Evolutionary conservation across 2,888 invertebrate genomes (phyloP).

Genomic region (Sicus ferrugineus): DNA sequence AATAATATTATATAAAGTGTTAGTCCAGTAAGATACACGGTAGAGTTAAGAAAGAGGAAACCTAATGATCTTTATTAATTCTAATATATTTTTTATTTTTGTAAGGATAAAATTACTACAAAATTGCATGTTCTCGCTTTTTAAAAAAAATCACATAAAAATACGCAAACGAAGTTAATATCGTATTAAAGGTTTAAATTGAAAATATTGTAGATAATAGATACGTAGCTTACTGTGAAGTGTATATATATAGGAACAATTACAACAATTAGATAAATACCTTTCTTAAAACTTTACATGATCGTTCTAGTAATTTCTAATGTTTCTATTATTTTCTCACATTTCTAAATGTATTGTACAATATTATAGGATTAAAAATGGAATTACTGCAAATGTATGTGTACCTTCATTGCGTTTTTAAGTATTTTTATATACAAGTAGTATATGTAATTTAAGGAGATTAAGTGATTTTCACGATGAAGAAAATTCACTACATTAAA

Average conservation of each 20-base stretch:
- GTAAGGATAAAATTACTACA: neutral
- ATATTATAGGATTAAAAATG: neutral
- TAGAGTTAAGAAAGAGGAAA: conserved; percentile 10
- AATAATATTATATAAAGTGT: conserved; percentile 45
- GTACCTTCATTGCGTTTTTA: conserved; percentile 11
- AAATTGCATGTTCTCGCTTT: conserved; percentile 21
- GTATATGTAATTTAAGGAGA: no score
- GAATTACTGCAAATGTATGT: no score
- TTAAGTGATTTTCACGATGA: no score
- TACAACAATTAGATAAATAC: neutral
- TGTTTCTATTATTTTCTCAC: neutral
- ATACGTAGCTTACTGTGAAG: no score
- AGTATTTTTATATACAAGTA: conserved; percentile 14
- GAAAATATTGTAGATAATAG: no score
- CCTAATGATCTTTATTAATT: conserved; percentile 1
- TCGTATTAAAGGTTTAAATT: no score
- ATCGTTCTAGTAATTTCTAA: neutral
- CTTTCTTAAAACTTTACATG: neutral
- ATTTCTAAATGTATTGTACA: neutral
- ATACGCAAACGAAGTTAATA: neutral
- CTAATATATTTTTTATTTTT: neutral
- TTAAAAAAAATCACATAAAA: conserved; percentile 35
- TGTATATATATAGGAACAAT: neutral
- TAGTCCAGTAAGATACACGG: conserved; percentile 14
- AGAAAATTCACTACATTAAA: conserved; percentile 18